A percentile compares a stretch with the other conserved stretches of the same genome.
phyloP scores from a whole-genome alignment of 2,888 invertebrate species.

The Phrixothrix hirtus region DNA sequence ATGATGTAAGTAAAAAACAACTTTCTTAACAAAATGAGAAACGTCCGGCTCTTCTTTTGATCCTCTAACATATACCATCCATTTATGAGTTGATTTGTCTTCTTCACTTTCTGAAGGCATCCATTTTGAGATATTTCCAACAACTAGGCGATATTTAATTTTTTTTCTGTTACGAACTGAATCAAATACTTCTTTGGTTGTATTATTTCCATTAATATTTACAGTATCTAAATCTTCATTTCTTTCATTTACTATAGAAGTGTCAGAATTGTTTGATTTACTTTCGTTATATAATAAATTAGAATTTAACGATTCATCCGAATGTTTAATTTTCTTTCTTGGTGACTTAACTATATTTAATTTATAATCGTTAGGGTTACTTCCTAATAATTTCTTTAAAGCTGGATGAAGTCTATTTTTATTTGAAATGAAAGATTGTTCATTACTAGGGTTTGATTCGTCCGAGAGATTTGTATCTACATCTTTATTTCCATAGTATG shows the following conservation, averaged over 20 bases:
- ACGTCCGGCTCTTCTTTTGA: conserved; percentile 64
- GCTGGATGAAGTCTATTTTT: conserved; percentile 73
- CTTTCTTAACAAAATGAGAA: conserved; percentile 69
- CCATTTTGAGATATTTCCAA: conserved; percentile 84
- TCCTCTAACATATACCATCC: conserved; percentile 86
- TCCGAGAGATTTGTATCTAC: conserved; percentile 53
- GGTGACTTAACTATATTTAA: conserved; percentile 14
- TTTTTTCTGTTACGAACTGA: conserved; percentile 46
- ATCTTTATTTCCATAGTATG: conserved; percentile 65
- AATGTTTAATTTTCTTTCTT: conserved; percentile 10
- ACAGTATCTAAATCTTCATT: conserved; percentile 5
- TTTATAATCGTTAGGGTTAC: conserved; percentile 38
- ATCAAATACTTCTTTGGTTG: conserved; percentile 22
- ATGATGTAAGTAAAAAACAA: conserved; percentile 80
- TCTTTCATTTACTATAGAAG: conserved; percentile 4
- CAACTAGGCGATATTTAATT: conserved; percentile 52
- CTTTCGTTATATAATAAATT: neutral
- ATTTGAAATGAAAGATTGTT: conserved; percentile 24
- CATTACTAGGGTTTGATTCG: conserved; percentile 39
- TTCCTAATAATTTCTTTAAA: conserved; percentile 71
- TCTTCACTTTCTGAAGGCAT: conserved; percentile 70
- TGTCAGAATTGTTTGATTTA: conserved; percentile 5
- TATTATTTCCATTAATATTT: neutral
- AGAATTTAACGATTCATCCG: neutral
- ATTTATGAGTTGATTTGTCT: conserved; percentile 81